A percentile compares a stretch with the other conserved stretches of the same genome.
These are phyloP conservation scores for Struthidea cinerea DNA, from an alignment of 2,113 vertebrate species.

Conservation along the genomic window DNA sequence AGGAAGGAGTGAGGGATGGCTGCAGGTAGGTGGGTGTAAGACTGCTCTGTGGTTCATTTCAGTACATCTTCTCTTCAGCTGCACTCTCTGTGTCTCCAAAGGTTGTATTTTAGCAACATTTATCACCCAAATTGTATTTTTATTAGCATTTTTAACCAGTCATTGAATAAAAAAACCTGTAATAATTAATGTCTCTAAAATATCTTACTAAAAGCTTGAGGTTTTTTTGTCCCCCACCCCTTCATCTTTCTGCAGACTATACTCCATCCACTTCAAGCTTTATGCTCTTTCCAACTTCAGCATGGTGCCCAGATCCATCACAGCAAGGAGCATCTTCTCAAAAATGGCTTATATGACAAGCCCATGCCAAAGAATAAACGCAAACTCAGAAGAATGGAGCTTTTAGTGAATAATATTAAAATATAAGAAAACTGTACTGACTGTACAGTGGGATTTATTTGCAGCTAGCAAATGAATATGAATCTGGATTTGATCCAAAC, in stretches of 20 bases:
- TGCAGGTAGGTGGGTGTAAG: neutral
- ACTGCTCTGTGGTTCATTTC: neutral
- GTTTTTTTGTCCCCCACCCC: neutral
- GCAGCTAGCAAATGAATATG: neutral
- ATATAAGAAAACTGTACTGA: constrained; percentile 69
- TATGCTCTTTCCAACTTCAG: constrained; percentile 96
- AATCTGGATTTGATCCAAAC: constrained; percentile 7
- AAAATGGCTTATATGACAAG: constrained; percentile 90
- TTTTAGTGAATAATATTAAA: constrained; percentile 85
- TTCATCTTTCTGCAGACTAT: constrained; percentile 76
- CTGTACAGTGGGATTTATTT: constrained; percentile 21
- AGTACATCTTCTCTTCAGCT: neutral
- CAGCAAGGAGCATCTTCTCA: constrained; percentile 95
- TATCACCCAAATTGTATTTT: neutral
- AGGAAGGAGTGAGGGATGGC: neutral
- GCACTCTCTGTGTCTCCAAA: neutral
- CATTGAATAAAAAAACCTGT: neutral
- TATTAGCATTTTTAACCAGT: neutral
- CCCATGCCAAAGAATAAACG: constrained; percentile 97
- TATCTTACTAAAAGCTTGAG: neutral
- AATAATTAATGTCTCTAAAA: neutral
- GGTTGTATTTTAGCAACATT: neutral
- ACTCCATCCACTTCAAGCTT: constrained; percentile 87
- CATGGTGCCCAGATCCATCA: constrained; percentile 94
- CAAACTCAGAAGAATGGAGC: constrained; percentile 95